Conservation (phyloP, 2,888 invertebrate genomes). For the Boloria euphrosyne region DNA sequence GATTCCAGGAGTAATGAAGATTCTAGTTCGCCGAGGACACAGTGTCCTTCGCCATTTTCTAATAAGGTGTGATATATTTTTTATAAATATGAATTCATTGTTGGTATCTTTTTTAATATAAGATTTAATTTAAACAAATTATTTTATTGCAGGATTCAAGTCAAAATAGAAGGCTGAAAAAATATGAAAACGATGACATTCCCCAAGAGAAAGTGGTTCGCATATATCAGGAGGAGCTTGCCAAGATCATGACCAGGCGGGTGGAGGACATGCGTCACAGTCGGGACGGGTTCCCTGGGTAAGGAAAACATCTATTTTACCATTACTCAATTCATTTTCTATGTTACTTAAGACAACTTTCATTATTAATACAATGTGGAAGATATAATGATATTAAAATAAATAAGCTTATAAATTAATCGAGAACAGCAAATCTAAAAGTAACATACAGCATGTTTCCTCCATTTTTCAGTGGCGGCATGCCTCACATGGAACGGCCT, state of each 20-base stretch:
- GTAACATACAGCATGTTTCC: slow-evolving; percentile 89
- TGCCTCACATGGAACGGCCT: slow-evolving; percentile 81
- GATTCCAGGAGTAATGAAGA: slow-evolving; percentile 90
- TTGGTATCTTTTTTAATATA: too few relatives aligned
- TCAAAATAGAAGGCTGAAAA: slow-evolving; percentile 89
- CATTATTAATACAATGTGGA: background rate
- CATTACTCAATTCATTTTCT: background rate
- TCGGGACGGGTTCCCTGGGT: slow-evolving; percentile 91
- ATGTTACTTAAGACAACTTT: background rate
- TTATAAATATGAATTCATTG: background rate
- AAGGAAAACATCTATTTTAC: slow-evolving; percentile 54
- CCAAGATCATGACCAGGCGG: slow-evolving; percentile 93
- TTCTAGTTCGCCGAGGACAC: slow-evolving; percentile 89
- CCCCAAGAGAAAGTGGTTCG: slow-evolving; percentile 97
- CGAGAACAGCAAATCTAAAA: slow-evolving; percentile 81
- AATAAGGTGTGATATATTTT: slow-evolving; percentile 78
- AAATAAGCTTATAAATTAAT: slow-evolving; percentile 21
- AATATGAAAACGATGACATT: slow-evolving; percentile 96
- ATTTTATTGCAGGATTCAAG: slow-evolving; percentile 79
- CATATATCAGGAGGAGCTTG: slow-evolving; percentile 97
- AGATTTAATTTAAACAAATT: slow-evolving; percentile 3
- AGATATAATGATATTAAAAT: background rate
- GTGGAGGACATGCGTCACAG: slow-evolving; percentile 88
- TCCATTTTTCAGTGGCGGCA: slow-evolving; percentile 90
- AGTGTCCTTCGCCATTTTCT: slow-evolving; percentile 91